A percentile compares a stretch with the other conserved stretches of the same genome.
phyloP scores from a whole-genome alignment of 1,140 invertebrate species.

The Metaphire vulgaris region DNA sequence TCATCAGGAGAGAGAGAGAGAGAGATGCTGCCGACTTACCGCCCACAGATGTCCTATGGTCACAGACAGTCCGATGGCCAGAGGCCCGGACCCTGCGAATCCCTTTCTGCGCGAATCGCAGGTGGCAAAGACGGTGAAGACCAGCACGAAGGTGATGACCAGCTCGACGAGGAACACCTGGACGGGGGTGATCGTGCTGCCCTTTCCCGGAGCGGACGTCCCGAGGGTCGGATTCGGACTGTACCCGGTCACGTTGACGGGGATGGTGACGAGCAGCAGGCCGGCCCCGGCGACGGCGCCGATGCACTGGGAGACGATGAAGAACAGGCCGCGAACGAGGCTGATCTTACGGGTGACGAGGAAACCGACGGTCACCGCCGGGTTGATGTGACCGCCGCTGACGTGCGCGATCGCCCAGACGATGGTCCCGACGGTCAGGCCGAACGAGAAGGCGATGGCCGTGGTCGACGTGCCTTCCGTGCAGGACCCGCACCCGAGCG shows the following conservation, averaged over 20 bases:
- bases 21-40: constrained; percentile 21
- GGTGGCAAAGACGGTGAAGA: constrained; percentile 25
- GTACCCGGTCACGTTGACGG: neutral
- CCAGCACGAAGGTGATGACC: constrained; percentile 28
- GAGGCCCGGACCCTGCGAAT: neutral
- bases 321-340: constrained; percentile 14
- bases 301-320: constrained; percentile 15
- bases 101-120: constrained; percentile 22
- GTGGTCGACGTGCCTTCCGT: neutral
- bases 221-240: neutral
- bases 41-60: constrained; percentile 23
- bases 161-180: constrained; percentile 24
- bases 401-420: constrained; percentile 28
- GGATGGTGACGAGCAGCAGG: neutral
- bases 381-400: constrained; percentile 30
- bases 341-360: constrained; percentile 20
- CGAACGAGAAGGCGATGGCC: constrained; percentile 10
- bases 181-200: neutral
- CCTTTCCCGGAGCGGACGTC: neutral
- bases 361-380: constrained; percentile 25
- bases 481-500: constrained; percentile 27
- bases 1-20: too few species aligned
- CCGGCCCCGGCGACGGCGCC: constrained; percentile 6
- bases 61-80: constrained; percentile 27
- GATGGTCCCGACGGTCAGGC: constrained; percentile 21